These are phyloP conservation scores for Lontra canadensis DNA, from an alignment of 2,113 vertebrate genomes.

Conservation along the genomic window DNA sequence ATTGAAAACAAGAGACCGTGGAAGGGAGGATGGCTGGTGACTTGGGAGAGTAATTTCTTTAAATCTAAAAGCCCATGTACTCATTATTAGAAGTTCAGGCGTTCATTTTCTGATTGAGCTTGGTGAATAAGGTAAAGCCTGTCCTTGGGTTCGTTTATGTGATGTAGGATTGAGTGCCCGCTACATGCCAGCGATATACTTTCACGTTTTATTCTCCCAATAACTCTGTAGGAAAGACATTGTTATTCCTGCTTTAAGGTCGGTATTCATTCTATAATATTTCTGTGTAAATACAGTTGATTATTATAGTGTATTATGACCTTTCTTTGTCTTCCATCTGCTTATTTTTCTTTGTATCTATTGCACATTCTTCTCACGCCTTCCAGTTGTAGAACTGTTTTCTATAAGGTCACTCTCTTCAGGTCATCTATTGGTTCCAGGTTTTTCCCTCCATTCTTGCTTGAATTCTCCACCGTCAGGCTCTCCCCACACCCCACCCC, in stretches of 20 bases:
- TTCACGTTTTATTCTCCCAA: not conserved
- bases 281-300: not conserved
- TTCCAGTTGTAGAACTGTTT: not conserved
- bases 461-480: not conserved
- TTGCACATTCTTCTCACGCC: not conserved
- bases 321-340: not conserved
- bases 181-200: not conserved
- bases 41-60: not conserved
- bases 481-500: not conserved
- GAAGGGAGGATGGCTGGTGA: not conserved
- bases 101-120: not conserved
- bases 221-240: not conserved
- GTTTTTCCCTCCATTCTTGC: not conserved
- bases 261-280: not conserved
- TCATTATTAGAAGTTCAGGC: not conserved
- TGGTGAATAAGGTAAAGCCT: not conserved
- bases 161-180: not conserved
- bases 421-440: not conserved
- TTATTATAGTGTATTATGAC: not conserved
- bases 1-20: not conserved
- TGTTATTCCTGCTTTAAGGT: not conserved
- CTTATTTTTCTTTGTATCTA: not conserved
- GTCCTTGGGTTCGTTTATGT: not conserved
- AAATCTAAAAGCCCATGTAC: not conserved
- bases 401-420: not conserved